Conservation (phyloP, 2,888 invertebrate species). For the Cheilosia variabilis region DNA sequence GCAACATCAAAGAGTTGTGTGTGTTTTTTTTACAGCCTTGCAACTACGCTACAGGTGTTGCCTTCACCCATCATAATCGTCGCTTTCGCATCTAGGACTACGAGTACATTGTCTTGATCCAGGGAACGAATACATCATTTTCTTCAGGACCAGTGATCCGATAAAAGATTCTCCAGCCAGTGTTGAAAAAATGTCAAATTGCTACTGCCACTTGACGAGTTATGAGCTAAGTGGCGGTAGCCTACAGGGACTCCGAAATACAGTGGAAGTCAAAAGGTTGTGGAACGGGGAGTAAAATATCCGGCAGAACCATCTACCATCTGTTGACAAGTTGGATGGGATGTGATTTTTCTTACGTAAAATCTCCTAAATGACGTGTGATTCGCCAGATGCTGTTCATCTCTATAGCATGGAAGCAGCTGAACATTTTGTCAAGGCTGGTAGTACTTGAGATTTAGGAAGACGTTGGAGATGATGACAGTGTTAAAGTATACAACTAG, state of each 20-base stretch:
- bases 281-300: not conserved
- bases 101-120: not conserved
- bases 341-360: no score
- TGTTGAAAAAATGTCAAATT: not conserved
- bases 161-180: conserved; percentile 44
- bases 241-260: conserved; percentile 35
- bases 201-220: conserved; percentile 50
- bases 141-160: conserved; percentile 22
- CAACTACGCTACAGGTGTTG: conserved; percentile 62
- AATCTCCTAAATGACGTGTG: no score
- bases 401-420: no score
- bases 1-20: conserved; percentile 48
- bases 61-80: conserved; percentile 18
- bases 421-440: no score
- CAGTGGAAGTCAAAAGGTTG: conserved; percentile 8
- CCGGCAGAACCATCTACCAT: no score
- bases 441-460: no score
- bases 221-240: conserved; percentile 59
- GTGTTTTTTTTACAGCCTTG: conserved; percentile 14
- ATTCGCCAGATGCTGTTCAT: no score
- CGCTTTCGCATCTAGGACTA: no score
- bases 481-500: no score
- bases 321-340: no score
- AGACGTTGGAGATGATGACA: no score
- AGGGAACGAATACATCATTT: not conserved